Evolutionary conservation across 2,113 vertebrate genomes (phyloP).

Genomic region (human (Homo sapiens)): DNA sequence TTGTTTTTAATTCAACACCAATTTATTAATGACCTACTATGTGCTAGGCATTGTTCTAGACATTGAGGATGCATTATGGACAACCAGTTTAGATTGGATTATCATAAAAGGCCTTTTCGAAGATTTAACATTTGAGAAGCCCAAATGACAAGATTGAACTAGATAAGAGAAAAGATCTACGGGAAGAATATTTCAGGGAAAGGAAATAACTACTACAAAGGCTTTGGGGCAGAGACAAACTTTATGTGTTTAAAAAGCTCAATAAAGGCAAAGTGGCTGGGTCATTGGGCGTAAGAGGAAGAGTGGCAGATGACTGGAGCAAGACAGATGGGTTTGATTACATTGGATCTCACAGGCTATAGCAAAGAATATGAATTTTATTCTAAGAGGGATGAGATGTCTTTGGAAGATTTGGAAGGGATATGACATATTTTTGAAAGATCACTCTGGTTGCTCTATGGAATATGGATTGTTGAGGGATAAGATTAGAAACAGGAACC

Average conservation of each 20-base stretch:
- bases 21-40: neutral
- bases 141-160: neutral
- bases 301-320: neutral
- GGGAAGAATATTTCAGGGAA: neutral
- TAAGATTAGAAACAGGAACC: neutral
- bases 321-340: neutral
- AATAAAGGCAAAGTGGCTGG: neutral
- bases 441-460: neutral
- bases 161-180: neutral
- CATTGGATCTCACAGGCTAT: neutral
- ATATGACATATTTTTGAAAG: neutral
- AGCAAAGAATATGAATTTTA: neutral
- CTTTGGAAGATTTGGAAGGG: neutral
- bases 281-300: neutral
- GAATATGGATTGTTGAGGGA: neutral
- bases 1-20: conserved; percentile 18
- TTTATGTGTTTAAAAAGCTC: neutral
- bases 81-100: neutral
- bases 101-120: neutral
- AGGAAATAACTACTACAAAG: neutral
- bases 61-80: neutral
- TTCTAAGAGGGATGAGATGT: neutral
- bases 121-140: neutral
- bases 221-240: neutral
- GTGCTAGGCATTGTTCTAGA: neutral